Evolutionary conservation across 2,888 invertebrate genomes (phyloP).

Genomic region (Petrophora chlorosata): DNA sequence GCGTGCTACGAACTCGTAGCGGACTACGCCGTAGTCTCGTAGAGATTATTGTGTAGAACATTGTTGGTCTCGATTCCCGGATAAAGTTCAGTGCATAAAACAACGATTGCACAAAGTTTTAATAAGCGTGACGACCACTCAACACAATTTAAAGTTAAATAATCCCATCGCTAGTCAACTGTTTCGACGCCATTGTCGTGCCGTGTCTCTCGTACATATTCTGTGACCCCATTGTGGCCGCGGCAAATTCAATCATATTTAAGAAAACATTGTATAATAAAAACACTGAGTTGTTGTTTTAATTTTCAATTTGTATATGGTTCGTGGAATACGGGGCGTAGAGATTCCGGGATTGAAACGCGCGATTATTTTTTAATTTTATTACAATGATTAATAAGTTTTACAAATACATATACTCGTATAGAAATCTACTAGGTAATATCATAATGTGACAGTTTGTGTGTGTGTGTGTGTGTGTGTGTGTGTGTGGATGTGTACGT

Average conservation of each 20-base stretch:
- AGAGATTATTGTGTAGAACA: not conserved
- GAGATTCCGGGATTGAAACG: too few relatives aligned
- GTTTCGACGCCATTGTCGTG: not conserved
- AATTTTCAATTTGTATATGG: constrained; percentile 18
- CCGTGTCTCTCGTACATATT: not conserved
- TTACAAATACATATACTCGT: too few relatives aligned
- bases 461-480: too few relatives aligned
- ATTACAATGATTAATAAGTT: too few relatives aligned
- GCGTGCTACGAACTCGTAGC: constrained; percentile 11
- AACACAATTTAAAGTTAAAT: not conserved
- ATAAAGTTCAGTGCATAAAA: constrained; percentile 2
- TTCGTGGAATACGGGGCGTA: constrained; percentile 1
- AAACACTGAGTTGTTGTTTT: constrained; percentile 18
- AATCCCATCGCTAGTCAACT: not conserved
- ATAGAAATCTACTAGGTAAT: too few relatives aligned
- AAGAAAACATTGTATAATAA: constrained; percentile 20
- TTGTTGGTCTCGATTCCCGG: not conserved
- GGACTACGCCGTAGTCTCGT: constrained; percentile 2
- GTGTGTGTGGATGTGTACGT: too few relatives aligned
- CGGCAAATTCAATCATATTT: constrained; percentile 7
- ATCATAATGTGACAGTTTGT: too few relatives aligned
- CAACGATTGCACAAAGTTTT: too few relatives aligned
- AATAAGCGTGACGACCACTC: too few relatives aligned
- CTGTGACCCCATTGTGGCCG: not conserved
- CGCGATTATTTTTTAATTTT: too few relatives aligned